Base-by-base conservation (phyloP, 2,888 invertebrate species). In the Hipparchia semele region DNA sequence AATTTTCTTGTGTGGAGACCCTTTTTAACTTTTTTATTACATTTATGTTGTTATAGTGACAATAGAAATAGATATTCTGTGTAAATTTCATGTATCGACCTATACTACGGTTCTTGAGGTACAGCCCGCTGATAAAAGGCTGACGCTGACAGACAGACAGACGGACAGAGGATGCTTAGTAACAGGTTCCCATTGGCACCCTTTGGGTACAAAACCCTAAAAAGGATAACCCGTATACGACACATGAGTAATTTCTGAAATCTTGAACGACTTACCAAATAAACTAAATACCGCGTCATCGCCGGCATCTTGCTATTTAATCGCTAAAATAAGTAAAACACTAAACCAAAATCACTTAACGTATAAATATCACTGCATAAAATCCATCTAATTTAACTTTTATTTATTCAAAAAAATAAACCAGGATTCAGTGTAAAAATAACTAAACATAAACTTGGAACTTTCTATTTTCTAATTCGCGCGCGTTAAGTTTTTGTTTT, bases 211-310 rank as follows among this genome's bases (percentile, higher is more conserved):
- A 23, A 23, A 23, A 39, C 5, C 39, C 39, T 4, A 39, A 39
- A 39, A 39, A 39, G 5, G 2, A 39, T 4, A 39, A 39, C 2
- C 2, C 5, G 39, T 39, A 5, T 39, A 39, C 39, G 39, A 39
- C 39, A 39, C 5, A 66, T 23, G 33, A 46, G 4, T 59, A 59
- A 10, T 59, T 23, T 39, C 9, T 9, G 6, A 60, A 5, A 13
- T 61, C 46, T 6, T 45, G 45, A 51, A 68, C 9, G 5, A 68
- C 79, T 79, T 73, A 79, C 79, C 79, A 78, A 74, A 74, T 78
- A 75, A 64, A 79, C 54, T 33, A 79, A 72, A 77, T 71, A 76
- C 68, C 75, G 75, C 74, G 73, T 73, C 74, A 75, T 74, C 49
- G 54, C 54, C 23, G 68, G 73, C 74, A 74, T 76, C 67, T 71